Conservation (phyloP, 2,888 invertebrate genomes). For the Tenthredo notha region DNA sequence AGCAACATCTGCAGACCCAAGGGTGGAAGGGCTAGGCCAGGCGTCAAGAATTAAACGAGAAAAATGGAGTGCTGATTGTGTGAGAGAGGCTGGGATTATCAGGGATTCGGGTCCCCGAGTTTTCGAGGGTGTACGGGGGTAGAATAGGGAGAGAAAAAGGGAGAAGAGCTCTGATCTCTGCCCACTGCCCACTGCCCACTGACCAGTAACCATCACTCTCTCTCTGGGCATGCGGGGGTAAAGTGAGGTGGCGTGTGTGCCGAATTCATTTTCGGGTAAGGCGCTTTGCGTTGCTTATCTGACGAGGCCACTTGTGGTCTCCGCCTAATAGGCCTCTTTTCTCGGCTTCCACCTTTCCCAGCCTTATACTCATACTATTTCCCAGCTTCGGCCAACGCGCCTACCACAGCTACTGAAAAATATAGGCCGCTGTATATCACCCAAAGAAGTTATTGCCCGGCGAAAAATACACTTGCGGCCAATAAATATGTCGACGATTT, state of each 20-base stretch:
- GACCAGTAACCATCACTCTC: constrained; percentile 26
- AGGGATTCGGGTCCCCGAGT: constrained; percentile 48
- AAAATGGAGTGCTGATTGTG: constrained; percentile 58
- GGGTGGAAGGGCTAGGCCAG: constrained; percentile 30
- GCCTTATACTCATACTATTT: background rate
- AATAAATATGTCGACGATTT: constrained; percentile 41
- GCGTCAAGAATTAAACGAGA: constrained; percentile 56
- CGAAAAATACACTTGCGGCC: constrained; percentile 42
- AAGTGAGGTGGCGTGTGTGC: constrained; percentile 34
- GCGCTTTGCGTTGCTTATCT: constrained; percentile 55
- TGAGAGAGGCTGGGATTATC: constrained; percentile 54
- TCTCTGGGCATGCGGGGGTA: background rate
- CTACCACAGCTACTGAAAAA: constrained; percentile 13
- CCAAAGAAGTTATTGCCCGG: constrained; percentile 10
- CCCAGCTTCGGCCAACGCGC: background rate
- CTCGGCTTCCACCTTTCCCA: constrained; percentile 15
- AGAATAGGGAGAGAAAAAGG: background rate
- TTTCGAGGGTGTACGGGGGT: constrained; percentile 22
- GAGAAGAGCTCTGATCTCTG: constrained; percentile 24
- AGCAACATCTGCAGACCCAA: background rate
- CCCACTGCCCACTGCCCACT: constrained; percentile 14
- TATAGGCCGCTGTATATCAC: constrained; percentile 41
- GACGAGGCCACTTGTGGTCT: constrained; percentile 52
- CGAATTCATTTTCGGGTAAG: constrained; percentile 54
- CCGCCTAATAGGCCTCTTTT: constrained; percentile 50